A percentile compares a stretch with the other conserved stretches of the same genome.
These are phyloP conservation scores for Microcebus ravelobensis DNA, from an alignment of 2,113 vertebrate genomes.

Conservation along the genomic window DNA sequence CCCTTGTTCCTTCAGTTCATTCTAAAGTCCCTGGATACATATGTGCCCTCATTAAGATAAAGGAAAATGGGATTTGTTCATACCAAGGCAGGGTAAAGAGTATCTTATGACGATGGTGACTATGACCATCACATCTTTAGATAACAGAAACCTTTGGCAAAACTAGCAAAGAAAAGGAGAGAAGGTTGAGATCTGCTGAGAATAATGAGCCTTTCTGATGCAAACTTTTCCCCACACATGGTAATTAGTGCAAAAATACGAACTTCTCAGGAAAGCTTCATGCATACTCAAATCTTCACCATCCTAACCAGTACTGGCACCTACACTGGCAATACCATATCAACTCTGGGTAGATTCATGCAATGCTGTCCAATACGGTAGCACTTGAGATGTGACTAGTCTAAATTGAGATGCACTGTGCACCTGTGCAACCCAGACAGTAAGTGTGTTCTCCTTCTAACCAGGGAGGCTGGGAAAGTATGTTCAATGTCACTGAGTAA, in stretches of 20 bases:
- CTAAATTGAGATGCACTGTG: background rate
- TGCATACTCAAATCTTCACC: background rate
- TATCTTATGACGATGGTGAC: background rate
- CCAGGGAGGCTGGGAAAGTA: background rate
- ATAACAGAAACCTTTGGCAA: background rate
- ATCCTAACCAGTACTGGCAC: background rate
- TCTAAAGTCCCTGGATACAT: background rate
- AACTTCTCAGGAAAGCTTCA: background rate
- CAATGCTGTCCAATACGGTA: background rate
- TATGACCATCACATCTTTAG: background rate
- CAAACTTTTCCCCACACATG: background rate
- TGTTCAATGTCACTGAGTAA: background rate
- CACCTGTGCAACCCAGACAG: background rate
- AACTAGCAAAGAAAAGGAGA: slow-evolving; percentile 1
- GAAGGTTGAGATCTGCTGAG: background rate
- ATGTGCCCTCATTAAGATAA: background rate
- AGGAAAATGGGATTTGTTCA: background rate
- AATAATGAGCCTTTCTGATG: background rate
- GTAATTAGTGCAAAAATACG: background rate
- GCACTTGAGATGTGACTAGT: background rate
- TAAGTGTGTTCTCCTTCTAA: background rate
- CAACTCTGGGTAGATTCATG: background rate
- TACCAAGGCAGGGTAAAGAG: background rate
- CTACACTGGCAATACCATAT: background rate
- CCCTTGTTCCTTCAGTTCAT: background rate